phyloP scores from a whole-genome alignment of 1,140 invertebrate genomes.

The Sitobion miscanthi region DNA sequence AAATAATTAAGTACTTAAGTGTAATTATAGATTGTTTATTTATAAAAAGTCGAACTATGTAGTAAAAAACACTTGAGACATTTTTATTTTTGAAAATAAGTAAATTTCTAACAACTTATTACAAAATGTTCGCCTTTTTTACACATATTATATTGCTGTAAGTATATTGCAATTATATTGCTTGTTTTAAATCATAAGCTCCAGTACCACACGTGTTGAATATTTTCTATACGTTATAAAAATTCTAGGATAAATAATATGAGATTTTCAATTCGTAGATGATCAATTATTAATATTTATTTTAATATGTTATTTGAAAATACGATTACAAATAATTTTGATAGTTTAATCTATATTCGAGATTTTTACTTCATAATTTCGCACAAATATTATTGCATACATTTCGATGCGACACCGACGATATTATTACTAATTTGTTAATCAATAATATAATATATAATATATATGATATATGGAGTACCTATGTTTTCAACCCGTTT shows the following conservation, averaged over 20 bases:
- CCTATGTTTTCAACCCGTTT: neutral
- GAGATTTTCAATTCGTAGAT: neutral
- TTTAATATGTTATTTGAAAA: neutral
- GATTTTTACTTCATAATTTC: neutral
- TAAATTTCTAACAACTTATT: neutral
- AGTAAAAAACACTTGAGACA: neutral
- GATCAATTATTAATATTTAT: neutral
- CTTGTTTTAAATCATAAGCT: neutral
- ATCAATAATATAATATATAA: neutral
- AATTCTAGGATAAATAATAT: neutral
- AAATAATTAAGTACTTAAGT: constrained; percentile 26
- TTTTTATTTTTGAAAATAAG: constrained; percentile 32
- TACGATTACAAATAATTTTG: neutral
- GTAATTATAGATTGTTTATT: constrained; percentile 46
- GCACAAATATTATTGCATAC: neutral
- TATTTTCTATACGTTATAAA: neutral
- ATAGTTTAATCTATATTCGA: neutral
- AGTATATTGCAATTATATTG: neutral
- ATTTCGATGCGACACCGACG: neutral
- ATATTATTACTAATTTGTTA: constrained; percentile 10
- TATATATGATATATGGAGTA: neutral
- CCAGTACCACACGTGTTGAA: neutral
- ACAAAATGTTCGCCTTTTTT: neutral
- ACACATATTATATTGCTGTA: neutral
- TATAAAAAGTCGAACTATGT: constrained; percentile 9